Evolutionary conservation across 1,140 invertebrate species (phyloP).

Genomic region (Drosophila punjabiensis): DNA sequence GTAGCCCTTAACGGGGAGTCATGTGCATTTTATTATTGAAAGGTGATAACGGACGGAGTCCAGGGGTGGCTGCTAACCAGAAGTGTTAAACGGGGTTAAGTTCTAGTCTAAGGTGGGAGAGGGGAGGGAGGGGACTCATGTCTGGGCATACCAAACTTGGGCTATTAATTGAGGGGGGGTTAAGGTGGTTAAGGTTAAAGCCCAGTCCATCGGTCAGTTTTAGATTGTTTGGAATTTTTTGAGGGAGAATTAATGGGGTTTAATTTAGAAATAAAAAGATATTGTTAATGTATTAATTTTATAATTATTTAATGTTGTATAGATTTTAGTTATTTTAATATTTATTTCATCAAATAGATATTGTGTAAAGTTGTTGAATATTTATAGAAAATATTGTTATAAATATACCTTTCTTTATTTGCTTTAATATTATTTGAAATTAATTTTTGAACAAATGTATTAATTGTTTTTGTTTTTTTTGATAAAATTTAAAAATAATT

Average conservation of each 20-base stretch:
- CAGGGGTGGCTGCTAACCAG: slow-evolving; percentile 40
- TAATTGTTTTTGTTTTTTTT: no score
- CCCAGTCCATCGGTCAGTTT: background rate
- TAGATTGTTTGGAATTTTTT: background rate
- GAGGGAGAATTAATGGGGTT: background rate
- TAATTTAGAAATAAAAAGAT: no score
- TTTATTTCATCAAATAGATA: no score
- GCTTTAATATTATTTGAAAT: no score
- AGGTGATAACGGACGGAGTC: slow-evolving; percentile 67
- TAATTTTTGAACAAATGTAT: no score
- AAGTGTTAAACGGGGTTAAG: slow-evolving; percentile 81
- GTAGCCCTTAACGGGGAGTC: slow-evolving; percentile 57
- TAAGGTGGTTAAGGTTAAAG: slow-evolving; percentile 1
- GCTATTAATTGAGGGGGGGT: slow-evolving; percentile 14
- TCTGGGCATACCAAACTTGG: slow-evolving; percentile 22
- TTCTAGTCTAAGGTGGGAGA: background rate
- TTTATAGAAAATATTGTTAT: no score
- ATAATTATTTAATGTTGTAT: background rate
- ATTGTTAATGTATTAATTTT: no score
- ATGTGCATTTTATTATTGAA: slow-evolving; percentile 76
- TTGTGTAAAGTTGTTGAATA: no score
- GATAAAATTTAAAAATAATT: no score
- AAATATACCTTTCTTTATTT: no score
- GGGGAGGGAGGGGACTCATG: slow-evolving; percentile 4
- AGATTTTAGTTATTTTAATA: no score